Conservation (phyloP, 2,888 invertebrate genomes). For the Lycophotia porphyrea region DNA sequence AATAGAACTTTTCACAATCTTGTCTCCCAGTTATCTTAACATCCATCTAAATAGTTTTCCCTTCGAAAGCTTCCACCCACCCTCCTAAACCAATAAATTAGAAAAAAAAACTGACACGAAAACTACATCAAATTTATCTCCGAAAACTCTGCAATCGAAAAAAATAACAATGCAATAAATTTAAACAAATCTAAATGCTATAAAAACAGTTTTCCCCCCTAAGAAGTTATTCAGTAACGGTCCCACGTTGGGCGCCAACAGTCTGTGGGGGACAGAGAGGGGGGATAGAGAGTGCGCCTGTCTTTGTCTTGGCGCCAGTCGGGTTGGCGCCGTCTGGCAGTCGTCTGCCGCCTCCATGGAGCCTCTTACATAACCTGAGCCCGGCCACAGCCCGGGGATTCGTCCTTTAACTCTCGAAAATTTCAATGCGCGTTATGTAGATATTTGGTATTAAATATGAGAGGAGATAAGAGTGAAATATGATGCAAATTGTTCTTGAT, state of each 20-base stretch:
- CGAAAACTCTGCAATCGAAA: slow-evolving; percentile 48
- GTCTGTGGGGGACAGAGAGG: slow-evolving; percentile 67
- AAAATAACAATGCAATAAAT: slow-evolving; percentile 77
- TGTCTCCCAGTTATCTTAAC: slow-evolving; percentile 31
- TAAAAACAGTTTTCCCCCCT: slow-evolving; percentile 70
- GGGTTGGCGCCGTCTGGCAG: slow-evolving; percentile 88
- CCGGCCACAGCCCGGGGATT: slow-evolving; percentile 63
- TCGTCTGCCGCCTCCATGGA: slow-evolving; percentile 82
- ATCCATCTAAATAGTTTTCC: slow-evolving; percentile 49
- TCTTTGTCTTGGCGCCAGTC: slow-evolving; percentile 88
- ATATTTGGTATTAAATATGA: slow-evolving; percentile 50
- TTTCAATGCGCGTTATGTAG: slow-evolving; percentile 55
- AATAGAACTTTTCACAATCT: slow-evolving; percentile 24
- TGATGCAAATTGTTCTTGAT: slow-evolving; percentile 45
- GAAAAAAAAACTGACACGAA: slow-evolving; percentile 48
- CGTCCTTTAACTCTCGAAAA: slow-evolving; percentile 51
- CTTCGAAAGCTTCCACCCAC: slow-evolving; percentile 6
- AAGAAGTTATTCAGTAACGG: slow-evolving; percentile 61
- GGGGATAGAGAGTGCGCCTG: slow-evolving; percentile 59
- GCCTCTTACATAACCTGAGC: slow-evolving; percentile 83
- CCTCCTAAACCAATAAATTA: slow-evolving; percentile 50
- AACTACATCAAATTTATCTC: slow-evolving; percentile 58
- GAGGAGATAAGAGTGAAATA: slow-evolving; percentile 46
- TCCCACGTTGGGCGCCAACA: slow-evolving; percentile 80
- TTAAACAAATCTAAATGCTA: slow-evolving; percentile 79